phyloP scores from a whole-genome alignment of 2,888 invertebrate genomes.

The Sepiola atlantica region DNA sequence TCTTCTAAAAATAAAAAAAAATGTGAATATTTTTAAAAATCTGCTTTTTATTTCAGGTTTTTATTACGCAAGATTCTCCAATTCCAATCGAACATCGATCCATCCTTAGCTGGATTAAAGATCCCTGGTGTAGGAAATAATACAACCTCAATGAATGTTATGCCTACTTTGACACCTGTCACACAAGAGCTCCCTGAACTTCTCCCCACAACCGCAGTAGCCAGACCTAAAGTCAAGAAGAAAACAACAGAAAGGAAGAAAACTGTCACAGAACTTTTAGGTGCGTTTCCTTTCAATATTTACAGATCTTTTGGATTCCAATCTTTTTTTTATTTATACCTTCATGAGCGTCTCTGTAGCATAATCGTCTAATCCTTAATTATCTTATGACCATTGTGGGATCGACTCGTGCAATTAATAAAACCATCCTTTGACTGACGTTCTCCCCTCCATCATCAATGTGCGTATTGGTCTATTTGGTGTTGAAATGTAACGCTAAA shows the following conservation, averaged over 20 bases:
- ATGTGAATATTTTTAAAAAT: too few relatives aligned
- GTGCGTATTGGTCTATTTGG: too few relatives aligned
- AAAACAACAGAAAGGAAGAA: slow-evolving; percentile 57
- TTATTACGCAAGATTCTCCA: slow-evolving; percentile 82
- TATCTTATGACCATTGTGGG: too few relatives aligned
- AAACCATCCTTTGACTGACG: too few relatives aligned
- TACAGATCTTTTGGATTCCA: neutral
- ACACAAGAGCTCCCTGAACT: slow-evolving; percentile 49
- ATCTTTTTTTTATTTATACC: neutral
- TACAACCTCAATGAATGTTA: slow-evolving; percentile 48
- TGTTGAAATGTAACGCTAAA: too few relatives aligned
- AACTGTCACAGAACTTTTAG: slow-evolving; percentile 56
- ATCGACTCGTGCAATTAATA: too few relatives aligned
- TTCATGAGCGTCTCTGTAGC: too few relatives aligned
- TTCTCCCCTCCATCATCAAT: too few relatives aligned
- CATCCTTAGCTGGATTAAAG: slow-evolving; percentile 50
- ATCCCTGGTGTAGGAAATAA: slow-evolving; percentile 47
- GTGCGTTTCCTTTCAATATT: slow-evolving; percentile 46
- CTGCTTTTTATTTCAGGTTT: slow-evolving; percentile 76
- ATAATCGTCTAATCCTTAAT: too few relatives aligned
- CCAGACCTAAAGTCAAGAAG: slow-evolving; percentile 59
- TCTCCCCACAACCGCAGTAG: slow-evolving; percentile 41
- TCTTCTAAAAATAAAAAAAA: too few relatives aligned
- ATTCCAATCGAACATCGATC: slow-evolving; percentile 70
- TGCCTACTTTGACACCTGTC: slow-evolving; percentile 48